Evolutionary conservation across 2,888 invertebrate genomes (phyloP), one percentile per base, ranked within the genome.

Genomic region (Hypolimnas misippus): DNA sequence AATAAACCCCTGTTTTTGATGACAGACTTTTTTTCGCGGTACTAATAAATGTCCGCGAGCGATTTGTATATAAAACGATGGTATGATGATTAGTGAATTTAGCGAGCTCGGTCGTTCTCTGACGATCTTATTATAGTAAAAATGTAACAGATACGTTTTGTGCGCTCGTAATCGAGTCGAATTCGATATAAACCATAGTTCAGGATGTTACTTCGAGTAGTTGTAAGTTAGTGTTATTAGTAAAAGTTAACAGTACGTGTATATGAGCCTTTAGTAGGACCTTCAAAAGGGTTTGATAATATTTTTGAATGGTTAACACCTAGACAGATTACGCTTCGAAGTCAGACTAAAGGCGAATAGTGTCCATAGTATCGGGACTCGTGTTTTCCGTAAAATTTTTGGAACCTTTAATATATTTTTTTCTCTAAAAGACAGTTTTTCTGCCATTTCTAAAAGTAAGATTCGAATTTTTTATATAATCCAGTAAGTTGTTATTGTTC

Each of bases 401-500:
- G 75, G 77, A 74, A 76, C 67, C 69, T 68, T 69, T 70, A 56
- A 46, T 70, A 69, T 73, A 76, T 76, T 71, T 74, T 76, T 69
- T 58, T 64, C 59, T 67, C 53, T 35, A 70, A 70, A 76, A 72
- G 68, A 64, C 57, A 71, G 51, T 59, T 77, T 76, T 79, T 81
- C 75, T 76, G 82, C 79, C 78, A 77, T 82, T 77, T 81, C 68
- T 81, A 75, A 77, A 71, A 38, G 63, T 84, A 83, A 82, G 79
- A 70, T 83, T 83, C 66, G 66, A 75, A 70, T 82, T 86, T 84
- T 86, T 83, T 83, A 82, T 83, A 81, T 85, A 79, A 82, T 78
- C 81, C 76, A 73, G 67, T 77, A 79, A 74, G 78, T 86, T 89
- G 87, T 87, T 87, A 82, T 82, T 79, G 83, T 84, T 87, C 82